Evolutionary conservation across 2,113 vertebrate genomes (phyloP), one percentile per base, ranked within the genome.

Genomic region (Podocnemis expansa): DNA sequence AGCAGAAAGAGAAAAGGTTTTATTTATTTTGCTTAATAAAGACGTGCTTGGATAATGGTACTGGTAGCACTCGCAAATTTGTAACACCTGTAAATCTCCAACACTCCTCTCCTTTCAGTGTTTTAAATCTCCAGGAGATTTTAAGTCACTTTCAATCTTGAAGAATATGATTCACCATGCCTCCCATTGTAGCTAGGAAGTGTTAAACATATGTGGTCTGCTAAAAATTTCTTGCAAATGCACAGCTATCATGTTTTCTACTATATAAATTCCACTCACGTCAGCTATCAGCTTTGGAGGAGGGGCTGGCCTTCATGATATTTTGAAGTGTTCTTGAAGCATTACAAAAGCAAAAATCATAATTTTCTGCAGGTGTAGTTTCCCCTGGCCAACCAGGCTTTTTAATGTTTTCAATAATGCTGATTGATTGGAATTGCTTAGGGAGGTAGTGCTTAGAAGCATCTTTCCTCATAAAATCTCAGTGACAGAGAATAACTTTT

Each of bases 401-500:
- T 83, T 94, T 80, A 87, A 82, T 87, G 88, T 89, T 97, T 93
- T 93, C 97, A 95, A 79, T 73, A 21, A 83, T 2, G 31, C 86
- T 95, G 97, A 98, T 97, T 97, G 96, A 89, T 96, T 78, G 80
- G 86, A 85, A 94, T 87, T 67, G 85, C 91, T 97, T 88, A 80
- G 60, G 96, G 89, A 97, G 82, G 55, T 19, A 89, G 84, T 58
- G 16, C 91, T 95, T 73, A 41, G 78, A 93, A 96, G 52, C 78
- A 81, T 58, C 88, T 97, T 90, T 90, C 78, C 80, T 93, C 94
- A 94, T 89, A 97, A 97, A 97, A 95, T 83, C 96, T 94, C 79
- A 2, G 70, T 85, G 84, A 94, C 49, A 24, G 95, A 93, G 92
- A 95, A 89, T 93, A 97, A 94, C 95, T 95, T 96, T 91, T 90